phyloP scores from a whole-genome alignment of 2,797 vertebrate species.

The Bryconaethiops microstoma region DNA sequence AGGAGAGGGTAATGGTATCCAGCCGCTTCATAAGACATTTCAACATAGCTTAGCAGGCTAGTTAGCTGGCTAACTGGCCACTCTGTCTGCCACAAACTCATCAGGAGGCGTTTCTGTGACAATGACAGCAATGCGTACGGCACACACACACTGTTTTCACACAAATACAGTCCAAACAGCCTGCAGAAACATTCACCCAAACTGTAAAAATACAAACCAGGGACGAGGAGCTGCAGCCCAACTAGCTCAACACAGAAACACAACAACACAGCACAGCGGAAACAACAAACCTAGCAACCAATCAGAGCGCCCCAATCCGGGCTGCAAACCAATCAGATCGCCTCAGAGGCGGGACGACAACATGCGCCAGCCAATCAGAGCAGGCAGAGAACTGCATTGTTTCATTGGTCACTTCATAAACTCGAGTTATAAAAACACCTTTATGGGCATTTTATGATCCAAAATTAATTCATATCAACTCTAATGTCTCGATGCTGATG shows the following conservation, averaged over 20 bases:
- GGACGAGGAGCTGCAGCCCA: slow-evolving; percentile 41
- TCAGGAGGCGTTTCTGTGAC: slow-evolving; percentile 54
- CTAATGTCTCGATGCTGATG: too few species aligned
- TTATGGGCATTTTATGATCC: too few species aligned
- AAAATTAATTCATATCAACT: too few species aligned
- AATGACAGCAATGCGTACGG: slow-evolving; percentile 5
- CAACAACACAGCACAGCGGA: slow-evolving; percentile 62
- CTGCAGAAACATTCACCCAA: neutral
- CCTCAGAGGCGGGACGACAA: slow-evolving; percentile 50
- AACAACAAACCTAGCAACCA: slow-evolving; percentile 43
- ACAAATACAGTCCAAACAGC: neutral
- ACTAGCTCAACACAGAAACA: slow-evolving; percentile 47
- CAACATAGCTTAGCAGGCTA: slow-evolving; percentile 21
- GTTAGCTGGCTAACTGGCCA: slow-evolving; percentile 54
- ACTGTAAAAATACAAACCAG: slow-evolving; percentile 53
- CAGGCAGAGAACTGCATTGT: neutral
- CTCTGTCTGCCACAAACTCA: slow-evolving; percentile 4
- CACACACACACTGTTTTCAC: neutral
- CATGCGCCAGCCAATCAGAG: slow-evolving; percentile 38
- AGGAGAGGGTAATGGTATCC: neutral
- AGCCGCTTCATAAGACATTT: slow-evolving; percentile 12
- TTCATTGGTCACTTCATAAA: slow-evolving; percentile 11
- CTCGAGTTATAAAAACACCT: neutral
- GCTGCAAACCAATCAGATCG: slow-evolving; percentile 65
- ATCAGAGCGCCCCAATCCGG: slow-evolving; percentile 54